A percentile compares a stretch with the other conserved stretches of the same genome.
Evolutionary conservation across 2,888 invertebrate genomes (phyloP).

Genomic region (Mystacides longicornis): DNA sequence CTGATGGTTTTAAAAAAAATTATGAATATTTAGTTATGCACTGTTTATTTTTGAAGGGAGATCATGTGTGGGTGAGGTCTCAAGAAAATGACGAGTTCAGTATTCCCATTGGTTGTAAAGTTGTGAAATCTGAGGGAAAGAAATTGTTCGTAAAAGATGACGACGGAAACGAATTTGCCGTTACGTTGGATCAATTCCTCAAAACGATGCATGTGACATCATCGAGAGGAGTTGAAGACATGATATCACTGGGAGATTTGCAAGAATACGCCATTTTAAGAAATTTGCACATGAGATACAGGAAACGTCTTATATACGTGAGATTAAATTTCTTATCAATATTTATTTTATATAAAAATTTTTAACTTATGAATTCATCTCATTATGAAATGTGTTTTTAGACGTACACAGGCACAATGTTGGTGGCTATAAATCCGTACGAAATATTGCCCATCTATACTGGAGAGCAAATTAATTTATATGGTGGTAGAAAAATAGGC

Average conservation of each 20-base stretch:
- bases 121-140: slow-evolving; percentile 68
- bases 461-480: slow-evolving; percentile 75
- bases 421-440: slow-evolving; percentile 94
- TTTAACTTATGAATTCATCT: neutral
- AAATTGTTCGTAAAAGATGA: slow-evolving; percentile 76
- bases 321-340: slow-evolving; percentile 36
- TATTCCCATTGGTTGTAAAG: slow-evolving; percentile 77
- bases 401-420: slow-evolving; percentile 93
- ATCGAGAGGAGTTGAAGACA: slow-evolving; percentile 80
- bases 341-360: neutral
- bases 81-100: slow-evolving; percentile 65
- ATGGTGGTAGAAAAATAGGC: slow-evolving; percentile 73
- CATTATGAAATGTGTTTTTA: slow-evolving; percentile 36
- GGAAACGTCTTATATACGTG: slow-evolving; percentile 85
- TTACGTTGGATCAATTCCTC: slow-evolving; percentile 52
- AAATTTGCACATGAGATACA: slow-evolving; percentile 84
- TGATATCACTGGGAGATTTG: slow-evolving; percentile 90
- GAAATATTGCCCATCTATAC: slow-evolving; percentile 93
- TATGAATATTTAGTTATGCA: too few species aligned
- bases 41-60: slow-evolving; percentile 59
- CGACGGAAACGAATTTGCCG: slow-evolving; percentile 65
- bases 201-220: slow-evolving; percentile 75
- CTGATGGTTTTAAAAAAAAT: too few species aligned
- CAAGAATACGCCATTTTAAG: slow-evolving; percentile 91
- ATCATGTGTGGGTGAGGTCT: slow-evolving; percentile 85